Percentiles rank a stretch among this genome's conserved stretches.
Conservation (phyloP, 1,140 invertebrate genomes). For the Drosophila erecta region DNA sequence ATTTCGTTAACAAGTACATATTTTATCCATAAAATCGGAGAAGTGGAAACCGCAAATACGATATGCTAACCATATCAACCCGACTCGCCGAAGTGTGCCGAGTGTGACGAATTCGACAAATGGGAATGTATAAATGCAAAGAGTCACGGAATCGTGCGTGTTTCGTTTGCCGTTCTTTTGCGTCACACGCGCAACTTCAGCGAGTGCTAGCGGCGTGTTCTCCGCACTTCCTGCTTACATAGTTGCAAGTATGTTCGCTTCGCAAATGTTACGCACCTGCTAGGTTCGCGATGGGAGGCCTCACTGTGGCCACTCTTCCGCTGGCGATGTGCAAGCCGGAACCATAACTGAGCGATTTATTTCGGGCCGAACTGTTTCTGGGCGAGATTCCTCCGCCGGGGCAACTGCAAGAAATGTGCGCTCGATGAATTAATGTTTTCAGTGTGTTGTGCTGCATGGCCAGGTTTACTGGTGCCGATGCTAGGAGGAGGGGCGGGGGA, state of each 20-base stretch:
- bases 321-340: slow-evolving; percentile 7
- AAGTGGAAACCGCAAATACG: neutral
- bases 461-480: neutral
- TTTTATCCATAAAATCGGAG: neutral
- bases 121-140: slow-evolving; percentile 34
- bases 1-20: too few relatives aligned
- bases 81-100: slow-evolving; percentile 2
- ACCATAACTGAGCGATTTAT: slow-evolving; percentile 9
- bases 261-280: slow-evolving; percentile 7
- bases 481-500: neutral
- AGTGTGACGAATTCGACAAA: slow-evolving; percentile 36
- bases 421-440: slow-evolving; percentile 17
- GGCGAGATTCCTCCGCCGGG: slow-evolving; percentile 5
- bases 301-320: slow-evolving; percentile 18
- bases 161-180: slow-evolving; percentile 17
- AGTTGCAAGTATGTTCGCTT: neutral
- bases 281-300: slow-evolving; percentile 8
- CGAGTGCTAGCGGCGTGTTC: slow-evolving; percentile 19
- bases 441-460: slow-evolving; percentile 14
- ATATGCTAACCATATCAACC: slow-evolving; percentile 3
- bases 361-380: neutral
- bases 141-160: slow-evolving; percentile 19
- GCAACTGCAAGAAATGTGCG: slow-evolving; percentile 22
- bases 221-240: neutral
- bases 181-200: slow-evolving; percentile 34